Percentiles rank a stretch among this genome's conserved stretches.
Conservation (phyloP, 2,888 invertebrate species). For the Dioctria rufipes region DNA sequence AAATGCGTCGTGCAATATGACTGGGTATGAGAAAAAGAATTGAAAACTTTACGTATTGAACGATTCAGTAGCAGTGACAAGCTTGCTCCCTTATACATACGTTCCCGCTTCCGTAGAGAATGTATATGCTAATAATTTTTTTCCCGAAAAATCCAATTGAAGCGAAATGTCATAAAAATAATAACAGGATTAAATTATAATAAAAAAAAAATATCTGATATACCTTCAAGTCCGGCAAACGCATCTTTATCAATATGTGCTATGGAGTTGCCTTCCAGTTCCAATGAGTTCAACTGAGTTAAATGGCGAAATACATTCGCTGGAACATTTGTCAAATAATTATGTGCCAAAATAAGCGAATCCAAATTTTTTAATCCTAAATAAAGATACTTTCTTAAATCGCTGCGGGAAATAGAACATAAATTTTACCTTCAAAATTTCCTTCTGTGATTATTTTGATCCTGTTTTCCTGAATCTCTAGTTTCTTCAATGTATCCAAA, state of each 20-base stretch:
- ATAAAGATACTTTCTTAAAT: constrained; percentile 47
- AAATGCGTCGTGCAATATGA: too few species aligned
- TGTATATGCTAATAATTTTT: too few species aligned
- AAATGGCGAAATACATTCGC: constrained; percentile 87
- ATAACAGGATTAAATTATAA: neutral
- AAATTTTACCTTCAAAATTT: constrained; percentile 83
- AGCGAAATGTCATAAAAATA: neutral
- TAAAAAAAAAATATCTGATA: too few species aligned
- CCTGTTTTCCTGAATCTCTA: constrained; percentile 91
- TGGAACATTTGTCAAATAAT: constrained; percentile 84
- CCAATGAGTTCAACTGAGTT: constrained; percentile 86
- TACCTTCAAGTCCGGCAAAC: constrained; percentile 90
- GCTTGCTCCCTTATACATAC: too few species aligned
- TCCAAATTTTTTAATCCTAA: constrained; percentile 86
- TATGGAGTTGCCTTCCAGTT: constrained; percentile 90
- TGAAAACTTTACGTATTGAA: too few species aligned
- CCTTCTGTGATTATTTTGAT: constrained; percentile 84
- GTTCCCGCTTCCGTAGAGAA: too few species aligned
- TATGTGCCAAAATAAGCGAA: constrained; percentile 88
- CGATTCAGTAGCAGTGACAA: too few species aligned
- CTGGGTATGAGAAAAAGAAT: too few species aligned
- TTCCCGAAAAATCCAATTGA: neutral
- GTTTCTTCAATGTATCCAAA: constrained; percentile 84
- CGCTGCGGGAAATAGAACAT: neutral
- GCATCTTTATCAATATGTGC: constrained; percentile 86